Conservation (phyloP, 2,113 vertebrate species). For the Triplophysa dalaica region DNA sequence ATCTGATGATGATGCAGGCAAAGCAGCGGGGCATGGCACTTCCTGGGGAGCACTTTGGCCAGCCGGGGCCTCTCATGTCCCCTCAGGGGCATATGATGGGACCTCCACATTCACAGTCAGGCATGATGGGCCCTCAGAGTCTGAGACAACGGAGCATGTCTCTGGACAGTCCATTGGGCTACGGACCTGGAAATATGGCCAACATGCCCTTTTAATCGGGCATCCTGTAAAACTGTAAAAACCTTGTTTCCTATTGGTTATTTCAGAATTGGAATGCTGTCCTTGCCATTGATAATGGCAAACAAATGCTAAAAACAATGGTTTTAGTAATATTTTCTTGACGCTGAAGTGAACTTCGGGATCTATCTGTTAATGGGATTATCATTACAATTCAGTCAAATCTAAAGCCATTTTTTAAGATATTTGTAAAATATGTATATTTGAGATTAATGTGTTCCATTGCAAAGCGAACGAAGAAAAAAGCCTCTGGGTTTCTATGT, state of each 20-base stretch:
- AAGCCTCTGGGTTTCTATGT: constrained; percentile 67
- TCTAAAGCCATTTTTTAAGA: constrained; percentile 78
- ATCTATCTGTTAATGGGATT: constrained; percentile 57
- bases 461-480: constrained; percentile 61
- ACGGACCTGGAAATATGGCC: constrained; percentile 87
- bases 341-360: constrained; percentile 58
- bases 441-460: constrained; percentile 72
- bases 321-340: constrained; percentile 57
- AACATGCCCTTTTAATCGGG: constrained; percentile 87
- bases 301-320: constrained; percentile 59
- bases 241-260: constrained; percentile 50
- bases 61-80: constrained; percentile 86
- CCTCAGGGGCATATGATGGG: constrained; percentile 91
- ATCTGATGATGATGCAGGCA: constrained; percentile 95
- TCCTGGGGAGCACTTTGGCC: constrained; percentile 87
- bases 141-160: constrained; percentile 93
- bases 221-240: constrained; percentile 52
- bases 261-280: constrained; percentile 62
- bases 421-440: constrained; percentile 78
- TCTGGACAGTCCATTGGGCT: constrained; percentile 90
- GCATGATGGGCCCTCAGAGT: constrained; percentile 89
- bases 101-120: constrained; percentile 84
- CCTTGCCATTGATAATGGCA: constrained; percentile 60
- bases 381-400: constrained; percentile 66
- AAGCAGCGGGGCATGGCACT: constrained; percentile 88